Evolutionary conservation across 2,888 invertebrate species (phyloP), one percentile per base, ranked within the genome.

Genomic region (Acronicta psi): DNA sequence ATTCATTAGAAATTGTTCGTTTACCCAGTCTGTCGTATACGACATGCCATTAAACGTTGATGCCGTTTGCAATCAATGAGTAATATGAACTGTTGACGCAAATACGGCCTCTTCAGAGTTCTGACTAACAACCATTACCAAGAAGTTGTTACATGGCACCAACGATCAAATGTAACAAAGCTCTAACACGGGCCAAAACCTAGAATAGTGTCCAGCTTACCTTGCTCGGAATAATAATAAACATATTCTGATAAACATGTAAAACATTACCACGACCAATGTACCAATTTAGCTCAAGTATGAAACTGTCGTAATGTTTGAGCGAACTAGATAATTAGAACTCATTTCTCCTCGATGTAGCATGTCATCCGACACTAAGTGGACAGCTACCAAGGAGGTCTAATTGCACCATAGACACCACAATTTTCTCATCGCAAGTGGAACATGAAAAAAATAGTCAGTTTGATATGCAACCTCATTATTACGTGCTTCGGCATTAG

Each of bases 401-500:
- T 88, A 87, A 87, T 88, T 85, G 79, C 66, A 81, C 66, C 71
- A 73, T 74, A 56, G 73, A 79, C 72, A 69, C 77, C 56, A 73
- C 80, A 83, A 87, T 87, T 87, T 85, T 67, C 72, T 70, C 62
- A 58, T 75, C 57, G 72, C 79, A 86, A 87, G 80, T 85, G 76
- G 84, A 78, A 84, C 84, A 79, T 77, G 77, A 68, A 74, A 77
- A 75, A 76, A 70, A 68, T 69, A 5, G 46, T 44, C 50, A 36
- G 65, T 69, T 69, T 71, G 60, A 65, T 73, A 70, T 71, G 66
- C 70, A 73, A 72, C 47, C 73, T 51, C 59, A 56, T 62, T 58
- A 77, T 73, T 70, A 57, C 44, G 44, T 51, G 63, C 64, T 72
- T 63, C 60, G 70, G 73, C 75, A 75, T 75, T 77, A 72, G 56